Base-by-base conservation (phyloP, 2,797 vertebrate genomes). In the Propithecus perrieri region DNA sequence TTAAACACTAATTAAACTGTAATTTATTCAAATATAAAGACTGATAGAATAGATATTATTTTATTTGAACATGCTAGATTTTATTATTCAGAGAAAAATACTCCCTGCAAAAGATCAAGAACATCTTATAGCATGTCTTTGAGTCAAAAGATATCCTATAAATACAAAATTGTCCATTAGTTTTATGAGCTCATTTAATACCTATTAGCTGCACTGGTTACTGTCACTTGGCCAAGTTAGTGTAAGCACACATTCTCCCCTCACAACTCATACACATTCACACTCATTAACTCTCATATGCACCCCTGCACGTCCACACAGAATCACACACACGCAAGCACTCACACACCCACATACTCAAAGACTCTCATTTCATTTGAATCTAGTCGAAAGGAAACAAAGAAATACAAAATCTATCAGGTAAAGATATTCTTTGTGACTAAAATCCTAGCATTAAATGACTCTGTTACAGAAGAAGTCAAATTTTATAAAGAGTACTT, bases 391-490 rank as follows among this genome's bases (percentile, higher is more conserved):
- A 93, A 80, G 28, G 26, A 20, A 88, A 3, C 1, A 87, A 94
- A 85, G 7, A 71, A 38, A 88, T 67, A 7, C 7, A 72, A 48
- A 91, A 80, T 7, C 14, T 89, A 20, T 87, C 38, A 78, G 61
- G 2, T 48, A 94, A 72, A 24, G 13, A 43, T 26, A 65, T 46
- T 87, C 53, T 87, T 81, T 91, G 5, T 76, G 84, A 88, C 28
- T 72, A 57, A 85, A 90, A 65, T 33, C 50, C 8, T 30, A 85
- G 30, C 28, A 81, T 13, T 76, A 86, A 89, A 80, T 61, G 15
- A 67, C 30, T 88, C 65, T 55, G 13, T 65, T 83, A n/a, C 15
- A 85, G 50, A 92, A 95, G 50, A 92, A 96, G 95, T 84, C 38
- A 35, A 72, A 17, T 18, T 84, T 65, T 75, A 33, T 84, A 92